Evolutionary conservation across 2,888 invertebrate genomes (phyloP), one percentile per base, ranked within the genome.

Genomic region (Unio pictorum): DNA sequence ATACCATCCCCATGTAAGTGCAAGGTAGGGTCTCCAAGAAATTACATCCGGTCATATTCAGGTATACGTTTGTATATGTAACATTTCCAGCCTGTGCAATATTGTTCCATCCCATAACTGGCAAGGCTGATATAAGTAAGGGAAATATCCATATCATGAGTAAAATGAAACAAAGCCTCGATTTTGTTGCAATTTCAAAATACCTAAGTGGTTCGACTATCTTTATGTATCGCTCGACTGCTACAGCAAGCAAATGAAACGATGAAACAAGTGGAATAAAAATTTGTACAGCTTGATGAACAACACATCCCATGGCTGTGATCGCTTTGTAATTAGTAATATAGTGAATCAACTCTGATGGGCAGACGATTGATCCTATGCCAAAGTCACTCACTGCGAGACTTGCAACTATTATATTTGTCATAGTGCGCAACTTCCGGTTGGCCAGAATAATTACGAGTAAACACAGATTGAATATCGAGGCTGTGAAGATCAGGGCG

Each of bases 211-310:
- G 59, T 26, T 15, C 23, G 26, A 23, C 23, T 59, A 59, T 59
- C 26, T 59, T 59, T 26, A 59, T 15, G 59, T 59, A 59, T 23
- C 59, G 11, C 26, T 59, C 59, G 11, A 59, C 15, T 26, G 59
- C 59, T 23, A 59, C 26, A 17, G 59, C 59, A 59, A 59, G 20
- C 2, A 59, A 17, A 26, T 59, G 59, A 26, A 11, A 59, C 3
- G 23, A 59, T 23, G 59, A 59, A 23, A 59, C 59, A 59, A 59
- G 59, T 15, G 59, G 59, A 23, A 59, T 59, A 26, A 59, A 59
- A 11, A 59, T 59, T 26, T 59, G 59, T 26, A 59, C 23, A 15
- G 23, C 26, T 26, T 59, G 59, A 26, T 59, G 23, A 15, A 59
- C 17, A 23, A 15, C 3, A 59, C 59, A 59, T 17, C 23, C 23